Percentiles rank a stretch among this genome's conserved stretches.
phyloP scores from a whole-genome alignment of 1,140 invertebrate genomes.

The Procambarus virginalis region DNA sequence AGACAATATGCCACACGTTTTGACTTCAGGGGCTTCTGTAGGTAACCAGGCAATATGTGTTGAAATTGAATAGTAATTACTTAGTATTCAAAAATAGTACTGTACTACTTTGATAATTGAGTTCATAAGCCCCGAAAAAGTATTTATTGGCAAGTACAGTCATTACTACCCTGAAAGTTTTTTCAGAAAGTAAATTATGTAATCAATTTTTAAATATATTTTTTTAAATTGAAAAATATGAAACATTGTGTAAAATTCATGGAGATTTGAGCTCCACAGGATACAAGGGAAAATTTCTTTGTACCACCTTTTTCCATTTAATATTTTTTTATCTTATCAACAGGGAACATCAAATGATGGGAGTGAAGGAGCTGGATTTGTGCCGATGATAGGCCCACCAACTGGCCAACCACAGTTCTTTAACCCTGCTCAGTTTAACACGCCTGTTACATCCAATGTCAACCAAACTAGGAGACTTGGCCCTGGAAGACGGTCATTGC shows the following conservation, averaged over 20 bases:
- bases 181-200: background rate
- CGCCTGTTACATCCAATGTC: background rate
- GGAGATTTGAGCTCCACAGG: background rate
- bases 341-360: slow-evolving; percentile 52
- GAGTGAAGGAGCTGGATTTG: background rate
- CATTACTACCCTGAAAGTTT: too few relatives aligned
- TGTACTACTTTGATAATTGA: too few relatives aligned
- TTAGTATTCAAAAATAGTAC: too few relatives aligned
- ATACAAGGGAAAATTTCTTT: background rate
- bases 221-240: slow-evolving; percentile 7
- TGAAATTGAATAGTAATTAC: too few relatives aligned
- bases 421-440: slow-evolving; percentile 42
- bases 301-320: background rate
- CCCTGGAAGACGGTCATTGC: slow-evolving; percentile 18
- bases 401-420: slow-evolving; percentile 49
- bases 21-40: too few relatives aligned
- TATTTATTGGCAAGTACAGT: too few relatives aligned
- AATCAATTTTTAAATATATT: slow-evolving; percentile 19
- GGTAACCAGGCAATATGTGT: too few relatives aligned
- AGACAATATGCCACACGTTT: too few relatives aligned
- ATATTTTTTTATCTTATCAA: background rate
- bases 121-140: too few relatives aligned
- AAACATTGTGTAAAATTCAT: background rate
- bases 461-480: slow-evolving; percentile 7
- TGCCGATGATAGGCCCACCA: slow-evolving; percentile 48